Base-by-base conservation (phyloP, 1,140 invertebrate genomes). In the Meloidogyne chitwoodi region DNA sequence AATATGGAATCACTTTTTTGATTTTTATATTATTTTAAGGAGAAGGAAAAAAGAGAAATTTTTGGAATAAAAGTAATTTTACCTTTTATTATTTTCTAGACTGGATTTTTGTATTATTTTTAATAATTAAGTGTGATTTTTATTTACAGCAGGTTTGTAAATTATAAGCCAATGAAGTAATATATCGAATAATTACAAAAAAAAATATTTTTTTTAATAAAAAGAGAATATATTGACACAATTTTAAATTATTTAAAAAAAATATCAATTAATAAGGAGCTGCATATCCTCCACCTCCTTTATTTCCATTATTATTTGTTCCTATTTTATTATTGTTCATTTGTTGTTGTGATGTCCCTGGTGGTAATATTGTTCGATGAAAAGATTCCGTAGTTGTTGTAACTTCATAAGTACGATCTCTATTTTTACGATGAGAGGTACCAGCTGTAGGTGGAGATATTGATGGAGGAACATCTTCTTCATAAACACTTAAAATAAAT, bases 361-460 rank as follows among this genome's bases (percentile, higher is more conserved):
- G 72, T 22, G 79, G 79, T n/a, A 67, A 24, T 61, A 87, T 86
- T 16, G 85, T 86, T 26, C 85, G 79, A 71, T 87, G 86, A 75
- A 87, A 85, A 12, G 81, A 84, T 77, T 86, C 85, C 12, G 85
- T 86, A 14, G 85, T 86, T 14, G 85, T 86, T 34, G 85, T 86
- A n/a, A 85, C 84, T 77, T 86, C 84, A 71, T 86, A 86, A 34
- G 86, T 82, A n/a, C 86, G 82, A 64, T 87, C 86, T 66, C 80
- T 75, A 64, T 87, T 85, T 34, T 80, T 67, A 12, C 80, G 77
- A 56, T 81, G 84, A 34, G 81, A 69, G 22, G 61, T 27, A 14
- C 76, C 84, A 19, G 68, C 70, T 16, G 80, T 29, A 22, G 62
- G 71, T 64, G 22, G 71, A 6, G 61, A 64, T 26, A 72, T 31